phyloP scores from a whole-genome alignment of 2,113 vertebrate species.

The Spilogale gracilis region DNA sequence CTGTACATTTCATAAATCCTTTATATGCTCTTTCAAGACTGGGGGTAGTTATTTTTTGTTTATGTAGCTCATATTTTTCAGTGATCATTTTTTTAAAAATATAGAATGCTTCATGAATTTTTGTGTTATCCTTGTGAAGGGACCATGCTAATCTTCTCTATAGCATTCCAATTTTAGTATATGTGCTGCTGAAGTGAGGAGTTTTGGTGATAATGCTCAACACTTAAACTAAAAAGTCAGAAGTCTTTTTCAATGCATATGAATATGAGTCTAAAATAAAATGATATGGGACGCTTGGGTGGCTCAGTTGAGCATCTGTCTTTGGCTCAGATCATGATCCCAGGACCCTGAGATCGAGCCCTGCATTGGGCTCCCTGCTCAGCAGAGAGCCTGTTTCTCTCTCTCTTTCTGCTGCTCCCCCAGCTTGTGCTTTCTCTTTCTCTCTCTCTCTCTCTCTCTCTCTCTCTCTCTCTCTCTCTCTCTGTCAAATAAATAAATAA shows the following conservation, averaged over 20 bases:
- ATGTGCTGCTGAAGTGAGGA: not conserved
- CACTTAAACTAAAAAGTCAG: slow-evolving; percentile 81
- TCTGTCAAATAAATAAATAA: not conserved
- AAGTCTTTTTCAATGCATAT: slow-evolving; percentile 79
- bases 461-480: not conserved
- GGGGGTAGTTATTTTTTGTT: slow-evolving; percentile 78
- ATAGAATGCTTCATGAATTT: not conserved
- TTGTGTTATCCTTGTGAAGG: not conserved
- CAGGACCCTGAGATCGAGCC: not conserved
- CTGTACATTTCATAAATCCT: slow-evolving; percentile 74
- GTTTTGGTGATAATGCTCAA: not conserved
- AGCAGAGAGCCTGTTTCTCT: not conserved
- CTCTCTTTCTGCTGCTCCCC: not conserved
- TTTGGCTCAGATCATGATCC: not conserved
- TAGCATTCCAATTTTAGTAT: not conserved
- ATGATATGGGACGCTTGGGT: slow-evolving; percentile 54
- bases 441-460: not conserved
- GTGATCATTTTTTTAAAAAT: slow-evolving; percentile 73
- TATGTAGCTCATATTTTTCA: slow-evolving; percentile 74
- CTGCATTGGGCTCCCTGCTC: not conserved
- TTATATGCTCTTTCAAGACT: slow-evolving; percentile 64
- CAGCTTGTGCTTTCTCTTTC: not conserved
- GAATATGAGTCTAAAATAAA: slow-evolving; percentile 84
- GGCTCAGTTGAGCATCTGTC: not conserved
- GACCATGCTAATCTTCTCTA: not conserved